Percentiles rank a stretch among this genome's conserved stretches.
These are phyloP conservation scores for Antedon mediterranea DNA, from an alignment of 53 echinoderm and acorn worm species.

Conservation along the genomic window DNA sequence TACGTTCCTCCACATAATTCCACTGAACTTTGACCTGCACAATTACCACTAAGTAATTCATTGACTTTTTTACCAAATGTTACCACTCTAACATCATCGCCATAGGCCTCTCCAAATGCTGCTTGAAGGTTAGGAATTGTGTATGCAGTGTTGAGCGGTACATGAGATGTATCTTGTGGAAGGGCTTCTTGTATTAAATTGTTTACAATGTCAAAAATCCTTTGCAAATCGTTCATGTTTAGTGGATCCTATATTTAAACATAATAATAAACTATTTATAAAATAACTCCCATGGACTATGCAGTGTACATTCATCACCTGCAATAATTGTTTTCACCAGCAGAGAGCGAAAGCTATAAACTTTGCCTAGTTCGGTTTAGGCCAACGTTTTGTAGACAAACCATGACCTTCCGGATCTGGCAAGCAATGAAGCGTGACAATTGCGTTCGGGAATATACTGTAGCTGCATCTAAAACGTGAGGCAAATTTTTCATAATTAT, in stretches of 20 bases:
- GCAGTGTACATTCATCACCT: too few relatives aligned
- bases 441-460: too few relatives aligned
- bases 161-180: constrained; percentile 23
- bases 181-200: constrained; percentile 17
- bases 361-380: too few relatives aligned
- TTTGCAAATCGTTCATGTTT: constrained; percentile 23
- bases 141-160: constrained; percentile 25
- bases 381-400: too few relatives aligned
- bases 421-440: too few relatives aligned
- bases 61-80: constrained; percentile 26
- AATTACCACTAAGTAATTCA: constrained; percentile 1
- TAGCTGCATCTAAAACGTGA: too few relatives aligned
- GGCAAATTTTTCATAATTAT: too few relatives aligned
- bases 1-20: constrained; percentile 73
- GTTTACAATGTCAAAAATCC: constrained; percentile 41
- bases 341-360: too few relatives aligned
- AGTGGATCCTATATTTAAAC: constrained; percentile 18
- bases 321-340: too few relatives aligned
- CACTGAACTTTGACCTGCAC: constrained; percentile 19
- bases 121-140: constrained; percentile 28
- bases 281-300: too few relatives aligned
- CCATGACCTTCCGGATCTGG: too few relatives aligned
- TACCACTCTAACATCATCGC: constrained; percentile 42
- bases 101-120: constrained; percentile 39
- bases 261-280: too few relatives aligned